These are phyloP conservation scores for Girardinus metallicus DNA, from an alignment of 2,797 vertebrate species.

Conservation along the genomic window DNA sequence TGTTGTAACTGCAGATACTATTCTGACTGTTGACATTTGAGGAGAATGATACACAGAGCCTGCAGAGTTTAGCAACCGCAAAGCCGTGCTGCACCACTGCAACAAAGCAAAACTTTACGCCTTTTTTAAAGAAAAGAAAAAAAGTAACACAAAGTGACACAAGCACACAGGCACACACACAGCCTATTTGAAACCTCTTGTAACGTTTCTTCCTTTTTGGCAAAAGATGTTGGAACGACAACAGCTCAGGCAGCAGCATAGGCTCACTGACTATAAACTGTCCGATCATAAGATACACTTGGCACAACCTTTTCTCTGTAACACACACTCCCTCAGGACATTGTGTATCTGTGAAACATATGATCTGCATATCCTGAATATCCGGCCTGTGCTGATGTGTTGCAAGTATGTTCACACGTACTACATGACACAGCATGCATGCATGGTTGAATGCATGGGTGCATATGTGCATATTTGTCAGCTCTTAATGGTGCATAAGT, in stretches of 20 bases:
- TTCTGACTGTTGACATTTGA: constrained; percentile 18
- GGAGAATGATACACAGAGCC: not conserved
- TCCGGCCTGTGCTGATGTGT: not conserved
- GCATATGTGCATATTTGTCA: not conserved
- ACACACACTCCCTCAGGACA: constrained; percentile 36
- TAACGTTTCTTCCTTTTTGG: constrained; percentile 44
- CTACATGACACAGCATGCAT: not conserved
- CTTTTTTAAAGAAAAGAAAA: constrained; percentile 10
- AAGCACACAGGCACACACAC: constrained; percentile 6
- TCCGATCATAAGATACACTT: constrained; percentile 64
- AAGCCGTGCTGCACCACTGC: not conserved
- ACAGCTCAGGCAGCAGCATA: constrained; percentile 45
- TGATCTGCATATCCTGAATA: constrained; percentile 27
- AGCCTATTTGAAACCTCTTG: constrained; percentile 32
- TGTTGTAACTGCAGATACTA: constrained; percentile 19
- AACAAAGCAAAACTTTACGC: not conserved
- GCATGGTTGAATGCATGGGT: not conserved
- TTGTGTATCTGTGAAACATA: constrained; percentile 34
- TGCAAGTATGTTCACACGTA: constrained; percentile 6
- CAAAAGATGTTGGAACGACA: constrained; percentile 28
- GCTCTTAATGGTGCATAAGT: not conserved
- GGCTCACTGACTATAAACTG: constrained; percentile 61
- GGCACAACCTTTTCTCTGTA: constrained; percentile 34
- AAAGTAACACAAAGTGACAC: not conserved
- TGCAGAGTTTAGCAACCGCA: not conserved